These are phyloP conservation scores for Diachasma alloeum DNA, from an alignment of 1,140 invertebrate species.

Conservation along the genomic window DNA sequence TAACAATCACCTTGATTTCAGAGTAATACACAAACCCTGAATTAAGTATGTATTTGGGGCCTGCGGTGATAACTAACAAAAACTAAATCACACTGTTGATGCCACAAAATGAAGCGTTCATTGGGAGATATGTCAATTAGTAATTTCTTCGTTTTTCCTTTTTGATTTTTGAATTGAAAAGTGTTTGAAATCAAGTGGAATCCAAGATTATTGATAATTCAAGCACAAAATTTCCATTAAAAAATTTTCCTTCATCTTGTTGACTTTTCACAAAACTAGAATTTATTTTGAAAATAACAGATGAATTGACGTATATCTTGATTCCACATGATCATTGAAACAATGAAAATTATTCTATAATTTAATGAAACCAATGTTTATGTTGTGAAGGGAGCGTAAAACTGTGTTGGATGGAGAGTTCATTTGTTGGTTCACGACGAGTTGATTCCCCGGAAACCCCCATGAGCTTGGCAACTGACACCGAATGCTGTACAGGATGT, in stretches of 20 bases:
- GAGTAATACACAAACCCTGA: background rate
- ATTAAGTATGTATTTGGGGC: background rate
- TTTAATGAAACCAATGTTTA: conserved; percentile 4
- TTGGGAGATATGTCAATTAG: background rate
- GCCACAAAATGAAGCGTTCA: too few species aligned
- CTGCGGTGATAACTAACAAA: background rate
- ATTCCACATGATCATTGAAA: background rate
- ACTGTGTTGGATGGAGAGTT: conserved; percentile 88
- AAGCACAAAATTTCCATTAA: background rate
- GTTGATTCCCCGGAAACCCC: conserved; percentile 86
- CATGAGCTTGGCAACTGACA: conserved; percentile 67
- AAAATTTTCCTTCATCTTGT: background rate
- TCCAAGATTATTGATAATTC: background rate
- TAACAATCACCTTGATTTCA: conserved; percentile 4
- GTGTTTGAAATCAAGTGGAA: too few species aligned
- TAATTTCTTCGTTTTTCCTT: too few species aligned
- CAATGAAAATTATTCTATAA: background rate
- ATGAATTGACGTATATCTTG: background rate
- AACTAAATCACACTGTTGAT: background rate
- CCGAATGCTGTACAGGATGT: conserved; percentile 62
- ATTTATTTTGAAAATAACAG: too few species aligned
- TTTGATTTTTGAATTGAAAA: too few species aligned
- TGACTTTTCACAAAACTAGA: too few species aligned
- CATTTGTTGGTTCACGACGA: conserved; percentile 85
- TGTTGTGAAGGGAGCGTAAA: conserved; percentile 59